A percentile compares a stretch with the other conserved stretches of the same genome.
These are phyloP conservation scores for Miichthys miiuy DNA, from an alignment of 2,797 vertebrate genomes.

Conservation along the genomic window DNA sequence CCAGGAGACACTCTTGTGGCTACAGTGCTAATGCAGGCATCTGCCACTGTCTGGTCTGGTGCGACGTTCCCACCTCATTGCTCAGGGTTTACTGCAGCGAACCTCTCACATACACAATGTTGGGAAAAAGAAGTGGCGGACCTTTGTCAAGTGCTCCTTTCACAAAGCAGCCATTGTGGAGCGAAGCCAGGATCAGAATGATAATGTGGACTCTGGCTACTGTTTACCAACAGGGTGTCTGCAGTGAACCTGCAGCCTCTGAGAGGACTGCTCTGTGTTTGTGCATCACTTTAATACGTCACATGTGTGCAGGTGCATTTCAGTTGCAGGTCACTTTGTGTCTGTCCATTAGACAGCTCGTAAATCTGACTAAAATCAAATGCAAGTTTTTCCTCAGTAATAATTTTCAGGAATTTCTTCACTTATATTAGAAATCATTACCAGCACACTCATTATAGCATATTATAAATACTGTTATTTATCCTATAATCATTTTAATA, in stretches of 20 bases:
- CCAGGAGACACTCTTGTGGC: slow-evolving; percentile 87
- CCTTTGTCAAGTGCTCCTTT: slow-evolving; percentile 91
- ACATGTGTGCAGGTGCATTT: slow-evolving; percentile 5
- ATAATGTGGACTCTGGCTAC: slow-evolving; percentile 89
- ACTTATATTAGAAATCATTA: neutral
- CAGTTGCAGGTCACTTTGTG: neutral
- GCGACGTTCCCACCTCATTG: slow-evolving; percentile 76
- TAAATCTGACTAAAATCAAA: neutral
- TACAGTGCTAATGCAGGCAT: slow-evolving; percentile 95
- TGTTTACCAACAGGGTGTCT: slow-evolving; percentile 78
- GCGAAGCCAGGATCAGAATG: slow-evolving; percentile 84
- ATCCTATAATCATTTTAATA: neutral
- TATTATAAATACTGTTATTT: neutral
- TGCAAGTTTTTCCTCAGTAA: neutral
- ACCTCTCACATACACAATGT: slow-evolving; percentile 78
- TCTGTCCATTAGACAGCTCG: neutral
- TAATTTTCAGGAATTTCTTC: neutral
- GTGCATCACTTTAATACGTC: neutral
- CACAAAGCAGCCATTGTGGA: slow-evolving; percentile 95
- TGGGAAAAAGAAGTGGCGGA: slow-evolving; percentile 90
- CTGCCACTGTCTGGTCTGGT: slow-evolving; percentile 90
- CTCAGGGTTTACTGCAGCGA: slow-evolving; percentile 72
- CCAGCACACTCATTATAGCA: neutral
- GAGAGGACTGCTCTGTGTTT: slow-evolving; percentile 15
- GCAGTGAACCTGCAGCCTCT: slow-evolving; percentile 40